Evolutionary conservation across 1,140 invertebrate species (phyloP).

Genomic region (Dinoponera quadriceps): DNA sequence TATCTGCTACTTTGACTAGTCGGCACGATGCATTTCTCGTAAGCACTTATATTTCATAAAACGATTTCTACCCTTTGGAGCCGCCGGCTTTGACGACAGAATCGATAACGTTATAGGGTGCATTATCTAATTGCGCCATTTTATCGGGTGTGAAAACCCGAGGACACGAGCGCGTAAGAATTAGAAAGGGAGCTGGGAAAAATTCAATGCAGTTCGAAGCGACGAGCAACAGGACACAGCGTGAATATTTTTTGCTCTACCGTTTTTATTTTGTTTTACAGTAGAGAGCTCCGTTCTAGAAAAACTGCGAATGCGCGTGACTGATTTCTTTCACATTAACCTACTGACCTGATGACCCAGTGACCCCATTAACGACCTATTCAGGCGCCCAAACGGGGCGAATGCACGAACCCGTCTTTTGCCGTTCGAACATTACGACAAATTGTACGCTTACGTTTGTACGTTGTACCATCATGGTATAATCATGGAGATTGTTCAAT

Average conservation of each 20-base stretch:
- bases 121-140: conserved; percentile 42
- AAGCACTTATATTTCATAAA: conserved; percentile 44
- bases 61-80: conserved; percentile 20
- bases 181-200: conserved; percentile 17
- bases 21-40: conserved; percentile 10
- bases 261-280: neutral
- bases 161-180: conserved; percentile 4
- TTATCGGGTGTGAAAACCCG: conserved; percentile 38
- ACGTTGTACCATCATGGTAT: neutral
- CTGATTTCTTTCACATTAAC: conserved; percentile 51
- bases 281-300: conserved; percentile 18
- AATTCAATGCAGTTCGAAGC: conserved; percentile 21
- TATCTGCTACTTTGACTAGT: conserved; percentile 36
- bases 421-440: conserved; percentile 39
- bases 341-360: conserved; percentile 47
- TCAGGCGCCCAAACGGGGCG: conserved; percentile 40
- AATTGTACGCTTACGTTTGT: conserved; percentile 32
- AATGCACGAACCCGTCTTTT: conserved; percentile 52
- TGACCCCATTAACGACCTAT: conserved; percentile 48
- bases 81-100: conserved; percentile 25
- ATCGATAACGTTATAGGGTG: conserved; percentile 46
- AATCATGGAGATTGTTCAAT: conserved; percentile 37
- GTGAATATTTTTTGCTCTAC: neutral
- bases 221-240: neutral
- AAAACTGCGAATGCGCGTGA: conserved; percentile 46